Conservation (phyloP, 2,113 vertebrate species). For the Heptranchias perlo region DNA sequence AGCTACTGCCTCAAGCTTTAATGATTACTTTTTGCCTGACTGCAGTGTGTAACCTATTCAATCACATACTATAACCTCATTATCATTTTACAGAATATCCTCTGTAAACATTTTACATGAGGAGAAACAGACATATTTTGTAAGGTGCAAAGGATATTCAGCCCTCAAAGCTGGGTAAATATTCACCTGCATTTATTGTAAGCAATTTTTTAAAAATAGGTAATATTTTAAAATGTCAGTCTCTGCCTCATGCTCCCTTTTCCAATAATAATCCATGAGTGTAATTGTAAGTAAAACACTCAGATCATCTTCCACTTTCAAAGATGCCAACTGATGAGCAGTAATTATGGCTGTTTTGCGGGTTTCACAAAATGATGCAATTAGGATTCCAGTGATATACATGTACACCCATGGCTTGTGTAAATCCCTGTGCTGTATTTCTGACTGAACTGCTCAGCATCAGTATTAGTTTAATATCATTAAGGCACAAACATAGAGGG, state of each 20-base stretch:
- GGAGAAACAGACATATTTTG: neutral
- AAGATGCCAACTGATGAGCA: neutral
- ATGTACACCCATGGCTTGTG: neutral
- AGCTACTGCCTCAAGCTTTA: constrained; percentile 1
- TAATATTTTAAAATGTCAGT: neutral
- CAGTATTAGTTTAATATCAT: neutral
- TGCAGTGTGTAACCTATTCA: constrained; percentile 7
- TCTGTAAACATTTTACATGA: neutral
- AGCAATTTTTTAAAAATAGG: neutral
- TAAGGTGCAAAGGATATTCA: neutral
- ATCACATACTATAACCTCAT: constrained; percentile 21
- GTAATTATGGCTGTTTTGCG: neutral
- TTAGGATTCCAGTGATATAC: neutral
- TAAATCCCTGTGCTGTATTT: neutral
- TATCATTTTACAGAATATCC: constrained; percentile 3
- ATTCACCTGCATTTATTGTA: neutral
- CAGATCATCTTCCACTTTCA: neutral
- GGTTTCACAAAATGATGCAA: neutral
- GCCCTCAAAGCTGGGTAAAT: neutral
- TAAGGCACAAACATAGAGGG: neutral
- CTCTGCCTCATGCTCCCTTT: neutral
- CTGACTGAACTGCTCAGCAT: neutral
- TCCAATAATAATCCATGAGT: neutral
- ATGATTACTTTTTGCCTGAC: constrained; percentile 20
- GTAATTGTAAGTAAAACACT: neutral